A percentile compares a stretch with the other conserved stretches of the same genome.
phyloP scores from a whole-genome alignment of 2,113 vertebrate species.

The Siniperca chuatsi region DNA sequence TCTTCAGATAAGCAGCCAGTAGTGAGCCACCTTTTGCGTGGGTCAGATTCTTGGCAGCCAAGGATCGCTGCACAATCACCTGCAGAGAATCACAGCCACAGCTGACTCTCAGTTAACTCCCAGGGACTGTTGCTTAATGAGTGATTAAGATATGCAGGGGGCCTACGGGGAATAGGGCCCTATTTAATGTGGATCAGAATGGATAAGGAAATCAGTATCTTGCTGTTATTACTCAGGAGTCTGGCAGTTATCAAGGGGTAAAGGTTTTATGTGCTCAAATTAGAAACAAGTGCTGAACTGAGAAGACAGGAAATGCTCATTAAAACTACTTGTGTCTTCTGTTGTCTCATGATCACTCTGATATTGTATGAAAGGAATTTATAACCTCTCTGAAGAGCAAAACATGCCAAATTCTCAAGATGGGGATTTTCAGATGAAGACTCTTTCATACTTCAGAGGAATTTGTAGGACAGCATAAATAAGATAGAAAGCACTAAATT shows the following conservation, averaged over 20 bases:
- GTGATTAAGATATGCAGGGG: background rate
- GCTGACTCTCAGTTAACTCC: background rate
- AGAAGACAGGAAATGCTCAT: constrained; percentile 11
- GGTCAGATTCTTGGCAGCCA: constrained; percentile 92
- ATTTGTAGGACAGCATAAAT: constrained; percentile 15
- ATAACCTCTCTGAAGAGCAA: constrained; percentile 9
- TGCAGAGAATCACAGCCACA: constrained; percentile 68
- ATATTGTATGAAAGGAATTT: constrained; percentile 2
- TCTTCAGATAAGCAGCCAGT: constrained; percentile 93
- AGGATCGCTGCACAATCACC: constrained; percentile 97
- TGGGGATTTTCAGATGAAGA: background rate
- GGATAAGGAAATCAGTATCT: background rate
- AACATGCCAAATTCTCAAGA: constrained; percentile 32
- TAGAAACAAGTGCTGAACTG: background rate
- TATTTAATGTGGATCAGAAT: background rate
- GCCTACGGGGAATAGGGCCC: background rate
- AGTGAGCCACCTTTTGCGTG: constrained; percentile 97
- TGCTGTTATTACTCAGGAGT: background rate
- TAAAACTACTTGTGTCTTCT: background rate
- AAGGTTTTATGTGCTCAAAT: constrained; percentile 11
- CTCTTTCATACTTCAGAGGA: constrained; percentile 14
- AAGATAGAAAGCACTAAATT: background rate
- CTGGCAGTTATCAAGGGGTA: background rate
- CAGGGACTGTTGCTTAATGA: background rate
- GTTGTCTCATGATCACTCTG: background rate